Conservation (phyloP, 2,113 vertebrate species). For the Mastomys natalensis region DNA sequence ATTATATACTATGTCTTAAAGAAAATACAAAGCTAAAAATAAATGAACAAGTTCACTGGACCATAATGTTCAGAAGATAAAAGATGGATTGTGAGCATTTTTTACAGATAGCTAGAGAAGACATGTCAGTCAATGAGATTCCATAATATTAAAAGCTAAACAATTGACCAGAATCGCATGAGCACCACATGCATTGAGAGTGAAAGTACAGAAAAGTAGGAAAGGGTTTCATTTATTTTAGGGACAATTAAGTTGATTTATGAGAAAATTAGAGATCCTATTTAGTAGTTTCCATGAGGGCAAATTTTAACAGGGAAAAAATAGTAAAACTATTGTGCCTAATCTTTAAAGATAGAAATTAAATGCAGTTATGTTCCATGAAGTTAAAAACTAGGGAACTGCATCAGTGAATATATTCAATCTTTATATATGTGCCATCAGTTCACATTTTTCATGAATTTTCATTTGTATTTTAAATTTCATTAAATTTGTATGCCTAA, state of each 20-base stretch:
- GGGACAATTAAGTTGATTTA: neutral
- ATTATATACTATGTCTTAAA: neutral
- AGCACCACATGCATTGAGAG: rapidly evolving
- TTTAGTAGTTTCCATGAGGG: neutral
- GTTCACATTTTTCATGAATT: neutral
- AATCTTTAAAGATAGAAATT: neutral
- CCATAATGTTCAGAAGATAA: neutral
- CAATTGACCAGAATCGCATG: neutral
- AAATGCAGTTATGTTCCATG: neutral
- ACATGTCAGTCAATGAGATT: neutral
- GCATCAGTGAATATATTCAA: neutral
- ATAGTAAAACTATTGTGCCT: neutral
- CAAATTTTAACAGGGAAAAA: neutral
- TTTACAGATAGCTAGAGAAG: neutral
- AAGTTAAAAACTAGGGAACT: neutral
- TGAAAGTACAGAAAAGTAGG: neutral
- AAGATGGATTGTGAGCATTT: neutral
- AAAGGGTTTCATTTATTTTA: neutral
- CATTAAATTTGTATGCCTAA: neutral
- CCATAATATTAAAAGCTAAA: neutral
- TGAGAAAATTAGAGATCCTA: neutral
- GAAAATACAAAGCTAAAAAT: neutral
- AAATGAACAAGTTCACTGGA: neutral
- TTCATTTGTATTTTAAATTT: neutral
- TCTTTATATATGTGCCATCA: neutral